phyloP scores from a whole-genome alignment of 2,888 invertebrate species.

The Polydrusus tereticollis region DNA sequence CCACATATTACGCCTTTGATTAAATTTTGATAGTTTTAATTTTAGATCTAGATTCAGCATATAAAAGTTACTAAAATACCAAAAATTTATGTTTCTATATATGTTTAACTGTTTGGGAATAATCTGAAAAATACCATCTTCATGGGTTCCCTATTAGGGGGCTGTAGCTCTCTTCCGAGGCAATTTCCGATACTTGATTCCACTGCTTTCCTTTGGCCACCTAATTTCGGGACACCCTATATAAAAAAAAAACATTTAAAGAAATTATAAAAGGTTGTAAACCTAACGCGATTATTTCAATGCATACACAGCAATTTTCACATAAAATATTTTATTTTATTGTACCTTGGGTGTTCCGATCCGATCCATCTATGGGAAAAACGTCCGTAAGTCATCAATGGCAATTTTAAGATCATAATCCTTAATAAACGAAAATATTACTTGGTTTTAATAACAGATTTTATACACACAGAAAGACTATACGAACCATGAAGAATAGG shows the following conservation, averaged over 20 bases:
- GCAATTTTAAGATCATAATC: slow-evolving; percentile 29
- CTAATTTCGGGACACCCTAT: too few relatives aligned
- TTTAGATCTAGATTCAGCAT: too few relatives aligned
- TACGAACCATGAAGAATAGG: slow-evolving; percentile 46
- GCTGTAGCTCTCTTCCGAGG: too few relatives aligned
- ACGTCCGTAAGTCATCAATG: slow-evolving; percentile 17
- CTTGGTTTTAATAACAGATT: slow-evolving; percentile 41
- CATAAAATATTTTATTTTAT: background rate
- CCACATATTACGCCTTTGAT: too few relatives aligned
- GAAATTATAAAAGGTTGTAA: slow-evolving; percentile 4
- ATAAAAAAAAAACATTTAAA: background rate
- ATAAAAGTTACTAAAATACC: too few relatives aligned
- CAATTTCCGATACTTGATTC: too few relatives aligned
- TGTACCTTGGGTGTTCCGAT: slow-evolving; percentile 16
- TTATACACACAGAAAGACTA: slow-evolving; percentile 21
- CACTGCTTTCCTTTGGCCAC: too few relatives aligned
- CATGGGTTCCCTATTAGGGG: too few relatives aligned
- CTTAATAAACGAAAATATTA: slow-evolving; percentile 40
- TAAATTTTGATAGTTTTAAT: too few relatives aligned
- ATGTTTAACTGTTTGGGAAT: too few relatives aligned
- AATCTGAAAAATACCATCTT: too few relatives aligned
- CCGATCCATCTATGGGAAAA: slow-evolving; percentile 1
- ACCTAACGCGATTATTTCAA: background rate
- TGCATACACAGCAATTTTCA: slow-evolving; percentile 2
- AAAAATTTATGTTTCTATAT: too few relatives aligned